phyloP scores from a whole-genome alignment of 37 sponge, comb jelly and placozoan genomes.

The Spongilla lacustris region DNA sequence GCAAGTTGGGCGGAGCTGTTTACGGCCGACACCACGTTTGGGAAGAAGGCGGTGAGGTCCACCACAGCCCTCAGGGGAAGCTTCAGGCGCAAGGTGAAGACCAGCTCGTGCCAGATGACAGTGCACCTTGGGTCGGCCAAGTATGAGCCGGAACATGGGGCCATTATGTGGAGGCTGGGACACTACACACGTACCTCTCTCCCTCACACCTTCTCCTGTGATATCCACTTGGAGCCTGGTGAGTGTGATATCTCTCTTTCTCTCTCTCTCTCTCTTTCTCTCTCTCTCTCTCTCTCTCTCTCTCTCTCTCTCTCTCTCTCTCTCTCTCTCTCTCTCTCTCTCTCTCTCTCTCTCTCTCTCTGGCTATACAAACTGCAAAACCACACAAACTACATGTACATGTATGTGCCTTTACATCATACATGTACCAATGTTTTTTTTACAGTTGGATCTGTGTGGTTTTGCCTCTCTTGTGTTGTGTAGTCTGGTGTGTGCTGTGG shows the following conservation, averaged over 20 bases:
- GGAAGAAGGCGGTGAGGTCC: constrained; percentile 76
- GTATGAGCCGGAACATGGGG: constrained; percentile 78
- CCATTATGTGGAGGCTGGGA: constrained; percentile 85
- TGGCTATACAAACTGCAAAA: too few species aligned
- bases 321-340: too few species aligned
- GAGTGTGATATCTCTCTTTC: neutral
- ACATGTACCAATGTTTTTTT: too few species aligned
- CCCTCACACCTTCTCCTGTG: constrained; percentile 74
- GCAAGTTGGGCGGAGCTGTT: constrained; percentile 73
- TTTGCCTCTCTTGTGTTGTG: too few species aligned
- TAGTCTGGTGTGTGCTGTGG: neutral
- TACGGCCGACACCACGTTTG: constrained; percentile 66
- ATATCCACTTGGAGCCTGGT: constrained; percentile 69
- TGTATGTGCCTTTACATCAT: too few species aligned
- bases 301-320: too few species aligned
- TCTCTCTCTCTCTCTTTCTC: neutral
- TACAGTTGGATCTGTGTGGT: too few species aligned
- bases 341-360: too few species aligned
- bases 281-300: too few species aligned
- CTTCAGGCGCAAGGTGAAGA: constrained; percentile 77
- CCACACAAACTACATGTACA: too few species aligned
- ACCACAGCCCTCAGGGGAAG: constrained; percentile 74
- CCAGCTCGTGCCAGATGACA: constrained; percentile 30
- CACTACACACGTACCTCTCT: constrained; percentile 40
- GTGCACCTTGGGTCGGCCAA: constrained; percentile 72